Evolutionary conservation across 1,140 invertebrate species (phyloP), one percentile per base, ranked within the genome.

Genomic region (Cryptotermes secundus): DNA sequence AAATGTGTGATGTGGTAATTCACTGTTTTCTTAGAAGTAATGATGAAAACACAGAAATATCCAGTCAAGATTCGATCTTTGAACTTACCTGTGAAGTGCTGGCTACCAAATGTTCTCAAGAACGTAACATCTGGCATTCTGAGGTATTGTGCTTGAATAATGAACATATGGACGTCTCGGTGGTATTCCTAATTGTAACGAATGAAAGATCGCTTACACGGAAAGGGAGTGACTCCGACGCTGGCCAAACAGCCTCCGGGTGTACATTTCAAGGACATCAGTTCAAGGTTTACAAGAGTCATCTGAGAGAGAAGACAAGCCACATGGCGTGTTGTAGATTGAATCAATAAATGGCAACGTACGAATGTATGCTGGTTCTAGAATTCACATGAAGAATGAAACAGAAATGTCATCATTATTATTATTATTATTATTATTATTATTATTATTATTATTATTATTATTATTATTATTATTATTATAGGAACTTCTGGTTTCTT

Each of bases 151-250:
- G 19, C 45, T 19, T 42, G 19, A 14, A 31, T n/a, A 9, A n/a
- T 12, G n/a, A 16, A n/a, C 26, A 72, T n/a, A 31, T 72, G 26
- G 26, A 6, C 59, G 31, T 31, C 4, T 31, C 2, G 31, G 10
- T 72, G 59, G 22, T 31, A 72, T 72, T 72, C 31, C n/a, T 10
- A 16, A 26, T 7, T 72, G 31, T 45, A 36, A 36, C 35, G 16
- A 81, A 81, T 36, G 80, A 81, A 7, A 45, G 34, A 81, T 81
- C 34, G 12, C 34, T 81, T 45, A 81, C 80, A 81, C 80, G 59
- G 59, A 72, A 72, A 31, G n/a, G 59, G 26, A n/a, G 59, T 72
- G 59, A 72, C 59, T 72, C 59, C n/a, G 59, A 10, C n/a, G 26
- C 59, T 72, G 59, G 59, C n/a, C 59, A 72, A n/a, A 72, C 31